Evolutionary conservation across 2,888 invertebrate genomes (phyloP), one percentile per base, ranked within the genome.

Genomic region (Elmis aenea): DNA sequence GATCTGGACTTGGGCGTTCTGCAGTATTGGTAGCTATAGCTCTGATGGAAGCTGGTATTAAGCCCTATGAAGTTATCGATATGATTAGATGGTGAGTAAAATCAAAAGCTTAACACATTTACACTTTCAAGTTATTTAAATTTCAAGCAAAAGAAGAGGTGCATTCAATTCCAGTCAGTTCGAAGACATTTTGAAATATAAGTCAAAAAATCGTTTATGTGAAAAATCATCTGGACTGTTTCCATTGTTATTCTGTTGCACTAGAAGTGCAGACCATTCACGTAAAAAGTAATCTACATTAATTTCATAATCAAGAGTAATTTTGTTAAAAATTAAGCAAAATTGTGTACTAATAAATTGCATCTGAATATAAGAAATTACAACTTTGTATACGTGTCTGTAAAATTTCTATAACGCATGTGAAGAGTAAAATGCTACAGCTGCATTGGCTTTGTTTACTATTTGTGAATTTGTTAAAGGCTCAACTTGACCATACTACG

Each of bases 1-100:
- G 25, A 2, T 32, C 28, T 2, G 45, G 45, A 2, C 35, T 45
- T 12, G 45, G 45, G 4, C 27, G 45, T 18, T 34, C 45, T 13
- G 27, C 45, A 5, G 34, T 45, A 4, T 25, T 45, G 10, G 38
- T 45, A 5, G 38, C 41, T 4, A 42, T 45, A 14, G 45, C 45
- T 3, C 25, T 45, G n/a, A 42, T 34, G 24, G 45, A 45, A 35
- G 10, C 11, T 13, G 45, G 38, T 6, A 22, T 42, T 20, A n/a
- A 11, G 16, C 14, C 34, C 3, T 3, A n/a, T 11, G 34, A 38
- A 1, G 33, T 32, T 2, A 15, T 32, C 3, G 25, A 37, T 1
- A 4, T 37, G 1, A 24, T 44, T 23, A 25, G 29, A 24, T 8
- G 5, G 43, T 39, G 26, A 10, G 35, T 38, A 13, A 10, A 3